These are phyloP conservation scores for Platyscapa corneri DNA, from an alignment of 1,140 invertebrate species.

Conservation along the genomic window DNA sequence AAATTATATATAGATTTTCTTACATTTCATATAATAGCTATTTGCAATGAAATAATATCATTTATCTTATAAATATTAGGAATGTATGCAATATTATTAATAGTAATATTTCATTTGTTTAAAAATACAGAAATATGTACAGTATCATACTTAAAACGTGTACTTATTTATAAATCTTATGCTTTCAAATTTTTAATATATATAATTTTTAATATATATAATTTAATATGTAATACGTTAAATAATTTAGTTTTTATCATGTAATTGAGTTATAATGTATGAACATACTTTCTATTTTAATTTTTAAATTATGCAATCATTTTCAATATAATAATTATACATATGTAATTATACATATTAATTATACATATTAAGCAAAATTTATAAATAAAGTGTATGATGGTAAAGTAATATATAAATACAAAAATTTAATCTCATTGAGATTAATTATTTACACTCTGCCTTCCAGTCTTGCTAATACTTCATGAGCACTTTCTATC, in stretches of 20 bases:
- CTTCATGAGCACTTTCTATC: conserved; percentile 78
- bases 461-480: conserved; percentile 75
- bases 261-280: not conserved
- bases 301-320: conserved; percentile 4
- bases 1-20: too few relatives aligned
- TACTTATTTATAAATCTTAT: conserved; percentile 4
- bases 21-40: too few relatives aligned
- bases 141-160: not conserved
- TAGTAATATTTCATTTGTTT: not conserved
- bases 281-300: not conserved
- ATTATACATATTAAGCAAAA: too few relatives aligned
- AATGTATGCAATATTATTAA: conserved; percentile 23
- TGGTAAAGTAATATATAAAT: conserved; percentile 15
- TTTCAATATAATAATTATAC: not conserved
- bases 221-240: conserved; percentile 16
- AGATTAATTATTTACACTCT: conserved; percentile 65
- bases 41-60: not conserved
- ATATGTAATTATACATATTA: conserved; percentile 41
- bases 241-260: not conserved
- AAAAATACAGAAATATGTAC: conserved; percentile 43
- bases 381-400: conserved; percentile 15
- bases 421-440: conserved; percentile 28
- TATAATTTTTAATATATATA: not conserved
- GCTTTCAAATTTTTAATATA: not conserved
- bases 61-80: conserved; percentile 21